Conservation (phyloP, 1,140 invertebrate genomes). For the Drosophila bocki region DNA sequence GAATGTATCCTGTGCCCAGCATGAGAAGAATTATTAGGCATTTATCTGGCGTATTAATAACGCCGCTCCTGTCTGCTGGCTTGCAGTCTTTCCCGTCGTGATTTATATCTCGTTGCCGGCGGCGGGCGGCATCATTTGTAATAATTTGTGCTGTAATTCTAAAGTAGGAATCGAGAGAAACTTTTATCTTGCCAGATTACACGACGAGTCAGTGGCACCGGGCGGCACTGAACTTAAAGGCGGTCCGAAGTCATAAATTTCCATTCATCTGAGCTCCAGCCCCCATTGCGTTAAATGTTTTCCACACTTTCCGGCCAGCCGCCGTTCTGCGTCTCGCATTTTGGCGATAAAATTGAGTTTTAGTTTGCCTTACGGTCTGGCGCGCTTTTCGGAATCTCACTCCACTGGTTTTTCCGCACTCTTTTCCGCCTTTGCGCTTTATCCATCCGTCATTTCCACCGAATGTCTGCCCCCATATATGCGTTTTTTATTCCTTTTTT, state of each 20-base stretch:
- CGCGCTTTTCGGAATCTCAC: conserved; percentile 42
- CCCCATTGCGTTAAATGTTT: conserved; percentile 56
- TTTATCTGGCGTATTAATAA: conserved; percentile 73
- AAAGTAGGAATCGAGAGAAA: conserved; percentile 52
- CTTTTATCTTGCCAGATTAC: conserved; percentile 55
- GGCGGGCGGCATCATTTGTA: conserved; percentile 72
- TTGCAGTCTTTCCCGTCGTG: conserved; percentile 41
- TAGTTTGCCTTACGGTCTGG: conserved; percentile 59
- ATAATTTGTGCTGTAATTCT: conserved; percentile 73
- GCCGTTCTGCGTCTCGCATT: conserved; percentile 42
- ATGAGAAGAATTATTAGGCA: conserved; percentile 66
- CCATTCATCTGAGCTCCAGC: conserved; percentile 28
- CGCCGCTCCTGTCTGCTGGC: conserved; percentile 12
- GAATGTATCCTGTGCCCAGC: conserved; percentile 26
- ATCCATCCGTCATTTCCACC: conserved; percentile 12
- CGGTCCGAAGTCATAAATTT: conserved; percentile 65
- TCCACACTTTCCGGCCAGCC: conserved; percentile 55
- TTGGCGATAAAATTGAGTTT: conserved; percentile 77
- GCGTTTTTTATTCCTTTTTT: conserved; percentile 10
- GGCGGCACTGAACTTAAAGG: conserved; percentile 35
- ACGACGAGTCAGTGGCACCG: conserved; percentile 9
- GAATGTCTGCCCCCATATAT: conserved; percentile 24
- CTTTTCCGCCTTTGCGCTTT: conserved; percentile 5
- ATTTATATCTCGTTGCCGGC: conserved; percentile 68
- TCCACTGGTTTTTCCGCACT: conserved; percentile 10